Conservation (phyloP, 2,113 vertebrate genomes). For the Nerophis ophidion region DNA sequence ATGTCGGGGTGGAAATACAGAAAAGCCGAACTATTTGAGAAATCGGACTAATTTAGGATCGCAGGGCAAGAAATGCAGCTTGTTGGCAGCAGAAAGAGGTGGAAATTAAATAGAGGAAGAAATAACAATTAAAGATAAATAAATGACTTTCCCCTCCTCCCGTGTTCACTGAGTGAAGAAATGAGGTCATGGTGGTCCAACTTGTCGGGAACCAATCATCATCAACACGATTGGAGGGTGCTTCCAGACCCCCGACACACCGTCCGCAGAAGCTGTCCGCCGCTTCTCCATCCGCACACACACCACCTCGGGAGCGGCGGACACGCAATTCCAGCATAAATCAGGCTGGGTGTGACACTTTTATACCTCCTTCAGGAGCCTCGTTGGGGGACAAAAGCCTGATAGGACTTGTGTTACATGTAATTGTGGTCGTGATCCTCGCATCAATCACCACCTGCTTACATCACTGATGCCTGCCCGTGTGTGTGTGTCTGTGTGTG, state of each 20-base stretch:
- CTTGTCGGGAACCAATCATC: slow-evolving; percentile 64
- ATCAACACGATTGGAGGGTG: slow-evolving; percentile 62
- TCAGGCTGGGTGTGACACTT: slow-evolving; percentile 53
- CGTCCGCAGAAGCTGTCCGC: slow-evolving; percentile 23
- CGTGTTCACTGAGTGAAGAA: slow-evolving; percentile 48
- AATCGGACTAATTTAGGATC: slow-evolving; percentile 27
- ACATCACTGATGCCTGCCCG: slow-evolving; percentile 8
- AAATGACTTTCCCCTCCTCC: slow-evolving; percentile 24
- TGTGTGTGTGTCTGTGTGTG: too few species aligned
- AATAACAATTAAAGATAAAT: background rate
- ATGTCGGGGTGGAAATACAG: too few species aligned
- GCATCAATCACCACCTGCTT: slow-evolving; percentile 48
- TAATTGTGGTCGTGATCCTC: slow-evolving; percentile 68
- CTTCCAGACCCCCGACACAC: background rate
- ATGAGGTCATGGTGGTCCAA: slow-evolving; percentile 70
- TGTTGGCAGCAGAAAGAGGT: slow-evolving; percentile 46
- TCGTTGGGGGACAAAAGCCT: slow-evolving; percentile 58
- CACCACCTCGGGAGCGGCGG: slow-evolving; percentile 27
- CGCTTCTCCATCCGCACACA: too few species aligned
- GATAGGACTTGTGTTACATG: slow-evolving; percentile 60
- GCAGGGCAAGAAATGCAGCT: slow-evolving; percentile 57
- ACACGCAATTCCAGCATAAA: slow-evolving; percentile 52
- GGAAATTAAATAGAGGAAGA: slow-evolving; percentile 13
- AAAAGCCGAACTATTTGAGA: too few species aligned
- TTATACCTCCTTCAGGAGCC: slow-evolving; percentile 58